Evolutionary conservation across 1,140 invertebrate genomes (phyloP).

Genomic region (Orchestia grillus): DNA sequence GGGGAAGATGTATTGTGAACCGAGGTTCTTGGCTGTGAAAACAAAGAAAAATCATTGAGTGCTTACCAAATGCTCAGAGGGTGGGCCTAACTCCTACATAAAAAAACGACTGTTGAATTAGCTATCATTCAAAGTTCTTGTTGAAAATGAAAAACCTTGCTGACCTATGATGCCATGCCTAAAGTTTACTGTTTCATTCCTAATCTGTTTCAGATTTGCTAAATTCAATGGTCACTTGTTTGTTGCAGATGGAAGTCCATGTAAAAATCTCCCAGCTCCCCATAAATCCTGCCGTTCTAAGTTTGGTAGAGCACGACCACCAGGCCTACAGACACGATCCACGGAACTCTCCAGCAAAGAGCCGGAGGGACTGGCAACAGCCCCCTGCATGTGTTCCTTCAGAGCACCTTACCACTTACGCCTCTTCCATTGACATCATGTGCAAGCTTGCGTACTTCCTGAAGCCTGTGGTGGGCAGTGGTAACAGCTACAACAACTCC

Average conservation of each 20-base stretch:
- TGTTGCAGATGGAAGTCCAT: slow-evolving; percentile 31
- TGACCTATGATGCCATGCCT: not conserved
- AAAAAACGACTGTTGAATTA: no score
- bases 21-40: not conserved
- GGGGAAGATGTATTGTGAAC: not conserved
- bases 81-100: not conserved
- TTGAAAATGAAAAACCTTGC: not conserved
- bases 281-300: slow-evolving; percentile 20
- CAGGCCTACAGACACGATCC: not conserved
- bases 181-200: not conserved
- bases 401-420: not conserved
- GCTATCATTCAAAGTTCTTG: not conserved
- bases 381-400: not conserved
- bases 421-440: not conserved
- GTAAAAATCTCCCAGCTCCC: slow-evolving; percentile 9
- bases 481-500: slow-evolving; percentile 67
- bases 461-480: not conserved
- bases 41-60: not conserved
- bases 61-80: not conserved
- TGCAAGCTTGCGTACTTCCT: slow-evolving; percentile 21
- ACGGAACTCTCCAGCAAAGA: slow-evolving; percentile 10
- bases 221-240: not conserved
- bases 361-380: slow-evolving; percentile 1
- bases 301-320: slow-evolving; percentile 6
- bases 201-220: not conserved